A percentile compares a stretch with the other conserved stretches of the same genome.
phyloP scores from a whole-genome alignment of 1,140 invertebrate genomes.

The Bombus affinis region DNA sequence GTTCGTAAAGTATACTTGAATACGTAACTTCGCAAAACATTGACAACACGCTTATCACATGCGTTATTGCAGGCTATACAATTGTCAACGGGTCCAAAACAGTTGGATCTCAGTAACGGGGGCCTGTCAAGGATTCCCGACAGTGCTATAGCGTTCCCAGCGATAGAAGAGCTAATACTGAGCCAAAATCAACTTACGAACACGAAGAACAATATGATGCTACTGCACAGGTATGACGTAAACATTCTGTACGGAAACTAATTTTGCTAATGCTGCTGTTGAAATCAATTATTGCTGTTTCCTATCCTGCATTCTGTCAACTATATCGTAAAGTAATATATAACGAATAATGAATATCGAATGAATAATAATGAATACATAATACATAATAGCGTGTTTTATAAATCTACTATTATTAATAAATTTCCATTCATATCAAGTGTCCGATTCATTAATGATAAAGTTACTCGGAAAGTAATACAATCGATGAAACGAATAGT shows the following conservation, averaged over 20 bases:
- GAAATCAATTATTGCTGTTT: too few species aligned
- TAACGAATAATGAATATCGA: too few species aligned
- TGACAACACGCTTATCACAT: neutral
- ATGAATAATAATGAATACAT: too few species aligned
- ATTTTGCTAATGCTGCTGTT: neutral
- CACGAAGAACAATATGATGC: constrained; percentile 73
- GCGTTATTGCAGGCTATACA: constrained; percentile 77
- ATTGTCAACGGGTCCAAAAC: constrained; percentile 74
- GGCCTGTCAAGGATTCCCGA: constrained; percentile 79
- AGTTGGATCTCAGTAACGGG: constrained; percentile 80
- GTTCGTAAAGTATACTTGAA: too few species aligned
- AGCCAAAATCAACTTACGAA: constrained; percentile 82
- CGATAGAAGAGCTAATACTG: constrained; percentile 83
- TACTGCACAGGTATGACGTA: constrained; percentile 74
- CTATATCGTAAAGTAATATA: too few species aligned
- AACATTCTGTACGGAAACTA: neutral
- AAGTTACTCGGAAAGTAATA: neutral
- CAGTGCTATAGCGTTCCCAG: constrained; percentile 75
- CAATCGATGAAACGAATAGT: neutral
- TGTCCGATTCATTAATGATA: neutral
- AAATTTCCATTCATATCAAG: neutral
- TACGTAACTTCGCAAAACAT: neutral
- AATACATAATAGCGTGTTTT: too few species aligned
- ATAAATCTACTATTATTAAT: neutral
- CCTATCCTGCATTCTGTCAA: too few species aligned